These are phyloP conservation scores for Agriopis leucophaearia DNA, from an alignment of 2,888 invertebrate species.

Conservation along the genomic window DNA sequence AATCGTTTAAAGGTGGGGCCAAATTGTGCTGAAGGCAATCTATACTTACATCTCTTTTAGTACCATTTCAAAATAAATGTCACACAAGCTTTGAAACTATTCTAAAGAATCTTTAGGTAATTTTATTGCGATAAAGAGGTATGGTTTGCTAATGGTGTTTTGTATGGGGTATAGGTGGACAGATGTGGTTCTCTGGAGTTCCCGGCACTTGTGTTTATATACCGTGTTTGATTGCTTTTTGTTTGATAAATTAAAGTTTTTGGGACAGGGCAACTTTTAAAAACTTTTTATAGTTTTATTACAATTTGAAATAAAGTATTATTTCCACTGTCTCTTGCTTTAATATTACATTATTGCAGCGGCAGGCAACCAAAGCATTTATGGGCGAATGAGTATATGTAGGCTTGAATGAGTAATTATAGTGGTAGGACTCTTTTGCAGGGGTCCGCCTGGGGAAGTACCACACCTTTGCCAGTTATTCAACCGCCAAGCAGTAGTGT, in stretches of 20 bases:
- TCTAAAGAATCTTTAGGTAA: neutral
- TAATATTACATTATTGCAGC: neutral
- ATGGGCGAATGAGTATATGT: too few relatives aligned
- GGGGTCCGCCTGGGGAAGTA: too few relatives aligned
- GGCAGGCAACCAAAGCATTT: too few relatives aligned
- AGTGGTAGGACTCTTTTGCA: too few relatives aligned
- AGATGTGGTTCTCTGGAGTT: conserved; percentile 46
- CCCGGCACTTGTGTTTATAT: conserved; percentile 39
- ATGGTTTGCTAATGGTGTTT: neutral
- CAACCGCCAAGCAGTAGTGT: too few relatives aligned
- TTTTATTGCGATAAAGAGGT: conserved; percentile 17
- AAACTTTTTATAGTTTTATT: neutral
- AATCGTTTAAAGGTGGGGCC: conserved; percentile 45
- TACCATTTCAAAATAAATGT: conserved; percentile 23
- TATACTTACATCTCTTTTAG: conserved; percentile 9
- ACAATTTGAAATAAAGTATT: neutral
- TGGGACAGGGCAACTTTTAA: conserved; percentile 23
- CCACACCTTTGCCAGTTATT: too few relatives aligned
- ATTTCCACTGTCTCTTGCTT: neutral
- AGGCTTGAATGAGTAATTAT: too few relatives aligned
- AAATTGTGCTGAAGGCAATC: conserved; percentile 32
- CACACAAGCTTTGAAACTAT: neutral
- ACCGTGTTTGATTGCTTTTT: conserved; percentile 39
- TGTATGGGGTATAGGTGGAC: conserved; percentile 35
- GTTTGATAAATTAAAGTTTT: conserved; percentile 36